These are phyloP conservation scores for Dunckerocampus dactyliophorus DNA, from an alignment of 2,113 vertebrate genomes.

Conservation along the genomic window DNA sequence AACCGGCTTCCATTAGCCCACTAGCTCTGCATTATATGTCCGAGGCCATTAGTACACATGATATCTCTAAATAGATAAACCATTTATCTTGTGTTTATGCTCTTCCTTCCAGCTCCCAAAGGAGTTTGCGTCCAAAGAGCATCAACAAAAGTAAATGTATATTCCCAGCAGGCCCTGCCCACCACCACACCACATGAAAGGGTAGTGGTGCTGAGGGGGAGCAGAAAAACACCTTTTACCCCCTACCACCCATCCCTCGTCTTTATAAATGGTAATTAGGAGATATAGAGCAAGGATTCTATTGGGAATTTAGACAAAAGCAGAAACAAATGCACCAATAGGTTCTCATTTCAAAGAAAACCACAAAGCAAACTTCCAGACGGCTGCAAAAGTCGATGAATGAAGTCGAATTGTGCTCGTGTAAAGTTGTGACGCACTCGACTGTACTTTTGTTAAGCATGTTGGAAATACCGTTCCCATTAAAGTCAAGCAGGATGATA, in stretches of 20 bases:
- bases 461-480: not conserved
- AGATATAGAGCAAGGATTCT: constrained; percentile 34
- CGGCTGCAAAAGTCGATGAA: constrained; percentile 7
- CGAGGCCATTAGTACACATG: constrained; percentile 1
- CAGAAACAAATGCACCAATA: constrained; percentile 20
- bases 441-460: not conserved
- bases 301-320: constrained; percentile 37
- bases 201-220: constrained; percentile 20
- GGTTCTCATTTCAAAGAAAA: constrained; percentile 25
- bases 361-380: constrained; percentile 19
- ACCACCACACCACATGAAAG: constrained; percentile 46
- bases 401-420: not conserved
- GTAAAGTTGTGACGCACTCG: not conserved
- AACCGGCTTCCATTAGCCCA: not conserved
- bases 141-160: constrained; percentile 43
- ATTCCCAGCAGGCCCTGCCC: constrained; percentile 31
- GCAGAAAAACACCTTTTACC: constrained; percentile 22
- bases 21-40: not conserved
- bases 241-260: not conserved
- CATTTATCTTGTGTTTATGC: constrained; percentile 21
- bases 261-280: constrained; percentile 55
- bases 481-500: not conserved
- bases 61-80: constrained; percentile 10
- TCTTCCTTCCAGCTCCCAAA: constrained; percentile 18
- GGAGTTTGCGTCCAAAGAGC: constrained; percentile 40